Percentiles rank a stretch among this genome's conserved stretches.
These are phyloP conservation scores for Dipus sagitta DNA, from an alignment of 2,797 vertebrate genomes.

Conservation along the genomic window DNA sequence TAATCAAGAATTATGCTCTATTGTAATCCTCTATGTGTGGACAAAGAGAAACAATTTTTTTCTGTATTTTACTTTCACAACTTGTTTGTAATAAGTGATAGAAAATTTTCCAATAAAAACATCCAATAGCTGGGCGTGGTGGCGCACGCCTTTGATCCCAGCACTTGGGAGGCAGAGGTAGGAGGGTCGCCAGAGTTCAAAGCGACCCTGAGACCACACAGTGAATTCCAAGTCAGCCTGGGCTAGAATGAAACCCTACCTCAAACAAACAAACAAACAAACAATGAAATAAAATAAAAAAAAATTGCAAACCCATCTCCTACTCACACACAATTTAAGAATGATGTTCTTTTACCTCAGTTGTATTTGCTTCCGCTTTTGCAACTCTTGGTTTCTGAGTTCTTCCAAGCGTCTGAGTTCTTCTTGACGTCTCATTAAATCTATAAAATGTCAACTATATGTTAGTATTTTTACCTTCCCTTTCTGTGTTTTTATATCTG, in stretches of 20 bases:
- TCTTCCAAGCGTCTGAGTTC: constrained; percentile 97
- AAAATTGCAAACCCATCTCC: neutral
- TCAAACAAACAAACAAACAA: no score
- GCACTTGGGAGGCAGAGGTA: no score
- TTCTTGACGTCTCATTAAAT: constrained; percentile 98
- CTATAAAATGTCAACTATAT: constrained; percentile 85
- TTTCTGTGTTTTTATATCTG: constrained; percentile 28
- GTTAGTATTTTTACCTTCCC: constrained; percentile 59
- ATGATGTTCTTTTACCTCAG: constrained; percentile 91
- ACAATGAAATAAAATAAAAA: no score
- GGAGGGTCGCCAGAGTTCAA: no score
- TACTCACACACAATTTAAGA: neutral
- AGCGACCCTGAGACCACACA: no score
- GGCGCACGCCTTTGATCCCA: no score
- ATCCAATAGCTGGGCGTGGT: neutral
- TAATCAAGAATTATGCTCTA: neutral
- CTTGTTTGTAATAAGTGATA: neutral
- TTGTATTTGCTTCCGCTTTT: constrained; percentile 97
- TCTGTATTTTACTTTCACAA: neutral
- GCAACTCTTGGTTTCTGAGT: constrained; percentile 97
- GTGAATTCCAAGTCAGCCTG: no score
- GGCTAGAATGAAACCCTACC: no score
- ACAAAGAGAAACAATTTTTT: neutral
- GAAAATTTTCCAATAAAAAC: neutral
- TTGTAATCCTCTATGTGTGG: neutral